Evolutionary conservation across 2,797 vertebrate genomes (phyloP), one percentile per base, ranked within the genome.

Genomic region (Peromyscus aztecus): DNA sequence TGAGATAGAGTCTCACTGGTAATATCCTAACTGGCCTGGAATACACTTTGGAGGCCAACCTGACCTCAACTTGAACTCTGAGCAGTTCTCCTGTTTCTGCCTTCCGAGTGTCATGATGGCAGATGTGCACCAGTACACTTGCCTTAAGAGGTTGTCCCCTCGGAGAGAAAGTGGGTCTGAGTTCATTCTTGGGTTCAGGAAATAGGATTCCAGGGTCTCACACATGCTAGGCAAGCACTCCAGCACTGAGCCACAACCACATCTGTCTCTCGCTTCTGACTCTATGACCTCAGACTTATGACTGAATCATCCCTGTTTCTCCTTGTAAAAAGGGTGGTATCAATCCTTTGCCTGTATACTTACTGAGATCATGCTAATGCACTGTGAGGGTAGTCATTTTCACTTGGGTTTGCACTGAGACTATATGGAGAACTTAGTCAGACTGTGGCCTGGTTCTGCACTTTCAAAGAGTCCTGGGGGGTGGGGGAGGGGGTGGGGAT

Each of bases 191-290:
- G 40, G 34, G 63, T 71, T 94, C 49, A 46, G 43, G 57, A 91
- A 61, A 71, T 9, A 52, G 71, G 52, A 27, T 77, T 94, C 61
- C 77, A 78, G 82, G 27, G 8, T 37, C 71, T 40, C 11, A 49
- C 49, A 27, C n/a, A 29, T 29, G 19, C 13, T 12, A 40, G 69
- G 23, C 17, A 37, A 77, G 49, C 12, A 31, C 24, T 12, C 61
- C 2, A 34, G 8, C 71, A 14, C 59, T 7, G 59, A 40, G 37
- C 40, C 13, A 6, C 24, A 67, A 16, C 27, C 19, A 4, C 31
- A n/a, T 23, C 55, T 65, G 81, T 49, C n/a, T 55, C 81, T 77
- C 31, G n/a, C 40, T 92, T 98, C 61, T 94, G 92, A 93, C 34
- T 59, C 67, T 6, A 0, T 82, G 65, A 91, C 55, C 69, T 81